Evolutionary conservation across 1,140 invertebrate genomes (phyloP), one percentile per base, ranked within the genome.

Genomic region (Zaprionus kolodkinae): DNA sequence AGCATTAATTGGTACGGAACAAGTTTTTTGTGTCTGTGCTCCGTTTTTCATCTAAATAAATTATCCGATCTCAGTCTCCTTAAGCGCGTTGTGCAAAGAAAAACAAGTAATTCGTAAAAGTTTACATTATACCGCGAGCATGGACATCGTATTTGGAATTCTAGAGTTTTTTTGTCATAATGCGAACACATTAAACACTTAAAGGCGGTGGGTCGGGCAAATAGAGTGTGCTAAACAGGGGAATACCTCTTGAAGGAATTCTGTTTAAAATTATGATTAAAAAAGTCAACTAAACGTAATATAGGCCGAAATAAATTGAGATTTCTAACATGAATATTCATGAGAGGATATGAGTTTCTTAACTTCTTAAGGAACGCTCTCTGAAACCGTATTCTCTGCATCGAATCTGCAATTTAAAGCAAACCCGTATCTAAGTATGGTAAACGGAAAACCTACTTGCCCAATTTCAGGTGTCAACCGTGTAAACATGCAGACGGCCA

Each of bases 41-140:
- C 17, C 17, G 45, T 64, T 7, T 64, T 54, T 61, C 36, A 55
- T 27, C 35, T 40, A 40, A 64, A 64, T 64, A 52, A 64, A 64
- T 64, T 55, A 64, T 64, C 15, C 36, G 35, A 30, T 64, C n/a
- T n/a, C n/a, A n/a, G n/a, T n/a, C n/a, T n/a, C n/a, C n/a, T n/a
- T n/a, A n/a, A n/a, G n/a, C 50, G 52, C 40, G 30, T 54, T 64
- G 50, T 27, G 62, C 50, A 64, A 36, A 63, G 35, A 43, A 54
- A 64, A 64, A 64, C 62, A 30, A 55, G 62, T 54, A 64, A 40
- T 40, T 54, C 62, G n/a, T 27, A 64, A 64, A 30, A 64, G 62
- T n/a, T 54, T 64, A 54, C 35, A 64, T 64, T 64, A 13, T 40
- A 17, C 12, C 35, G 10, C 50, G 12, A 55, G 36, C 62, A 64